These are phyloP conservation scores for Apus apus DNA, from an alignment of 2,113 vertebrate genomes.

Conservation along the genomic window DNA sequence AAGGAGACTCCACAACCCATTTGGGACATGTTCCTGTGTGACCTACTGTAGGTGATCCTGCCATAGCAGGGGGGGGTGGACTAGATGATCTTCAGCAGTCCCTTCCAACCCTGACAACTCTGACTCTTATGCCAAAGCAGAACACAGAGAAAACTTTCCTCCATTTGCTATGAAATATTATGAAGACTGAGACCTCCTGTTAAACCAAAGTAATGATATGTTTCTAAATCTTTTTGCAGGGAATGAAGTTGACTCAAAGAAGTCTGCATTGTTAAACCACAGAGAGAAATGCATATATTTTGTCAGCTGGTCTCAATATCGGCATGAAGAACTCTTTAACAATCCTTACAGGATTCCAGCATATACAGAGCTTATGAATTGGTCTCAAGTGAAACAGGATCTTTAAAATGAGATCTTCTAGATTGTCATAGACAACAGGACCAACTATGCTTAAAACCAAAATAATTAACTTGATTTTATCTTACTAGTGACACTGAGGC, in stretches of 20 bases:
- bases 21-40: too few species aligned
- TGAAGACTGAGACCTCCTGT: not conserved
- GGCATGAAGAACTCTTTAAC: not conserved
- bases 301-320: not conserved
- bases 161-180: not conserved
- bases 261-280: not conserved
- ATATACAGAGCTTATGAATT: not conserved
- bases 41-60: too few species aligned
- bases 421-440: not conserved
- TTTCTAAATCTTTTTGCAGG: not conserved
- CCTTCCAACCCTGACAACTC: too few species aligned
- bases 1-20: too few species aligned
- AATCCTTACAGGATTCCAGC: not conserved
- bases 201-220: not conserved
- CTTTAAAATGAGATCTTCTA: not conserved
- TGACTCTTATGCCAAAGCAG: not conserved
- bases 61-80: too few species aligned
- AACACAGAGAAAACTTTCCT: not conserved
- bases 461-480: not conserved
- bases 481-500: not conserved
- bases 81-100: too few species aligned
- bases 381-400: not conserved
- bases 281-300: accelerated
- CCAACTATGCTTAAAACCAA: not conserved
- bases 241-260: not conserved